Conservation (phyloP, 2,113 vertebrate genomes). For the Ctenomys sociabilis region DNA sequence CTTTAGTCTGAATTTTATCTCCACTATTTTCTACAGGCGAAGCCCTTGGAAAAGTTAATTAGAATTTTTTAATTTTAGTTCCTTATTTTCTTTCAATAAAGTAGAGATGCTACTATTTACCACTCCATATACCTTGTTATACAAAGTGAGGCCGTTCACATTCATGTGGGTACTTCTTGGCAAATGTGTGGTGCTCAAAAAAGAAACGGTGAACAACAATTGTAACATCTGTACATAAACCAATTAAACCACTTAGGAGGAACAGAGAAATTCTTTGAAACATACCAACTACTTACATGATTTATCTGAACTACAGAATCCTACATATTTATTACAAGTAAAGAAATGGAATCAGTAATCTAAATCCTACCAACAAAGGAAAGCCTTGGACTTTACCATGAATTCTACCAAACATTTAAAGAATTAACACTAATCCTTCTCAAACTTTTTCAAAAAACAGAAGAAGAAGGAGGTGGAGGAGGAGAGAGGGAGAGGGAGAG, state of each 20-base stretch:
- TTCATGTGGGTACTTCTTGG: background rate
- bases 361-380: constrained; percentile 32
- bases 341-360: constrained; percentile 50
- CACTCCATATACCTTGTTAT: background rate
- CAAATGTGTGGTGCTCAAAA: constrained; percentile 19
- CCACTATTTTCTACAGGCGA: constrained; percentile 26
- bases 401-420: constrained; percentile 13
- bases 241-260: constrained; percentile 46
- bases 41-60: constrained; percentile 5
- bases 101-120: constrained; percentile 23
- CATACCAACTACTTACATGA: constrained; percentile 2
- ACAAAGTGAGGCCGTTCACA: background rate
- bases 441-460: background rate
- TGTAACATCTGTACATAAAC: background rate
- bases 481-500: too few species aligned
- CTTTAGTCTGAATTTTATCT: constrained; percentile 19
- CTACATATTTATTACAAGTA: constrained; percentile 17
- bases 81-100: constrained; percentile 45
- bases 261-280: constrained; percentile 56
- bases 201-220: constrained; percentile 41
- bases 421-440: constrained; percentile 3
- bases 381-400: background rate
- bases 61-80: constrained; percentile 9
- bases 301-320: constrained; percentile 31
- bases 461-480: background rate